Conservation (phyloP, 2,888 invertebrate genomes). For the Asteroscopus sphinx region DNA sequence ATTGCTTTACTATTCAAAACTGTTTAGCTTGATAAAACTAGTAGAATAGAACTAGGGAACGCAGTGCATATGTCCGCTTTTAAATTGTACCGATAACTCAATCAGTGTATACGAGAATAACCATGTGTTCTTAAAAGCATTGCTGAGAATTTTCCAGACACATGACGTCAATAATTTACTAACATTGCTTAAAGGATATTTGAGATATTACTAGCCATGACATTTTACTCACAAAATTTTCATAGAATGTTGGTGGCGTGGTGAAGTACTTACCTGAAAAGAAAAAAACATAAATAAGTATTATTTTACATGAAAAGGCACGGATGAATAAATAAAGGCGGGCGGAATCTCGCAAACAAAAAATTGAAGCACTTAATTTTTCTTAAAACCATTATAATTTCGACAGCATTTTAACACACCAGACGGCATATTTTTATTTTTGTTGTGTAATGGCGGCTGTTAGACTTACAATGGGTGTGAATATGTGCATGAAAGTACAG, state of each 20-base stretch:
- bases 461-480: no score
- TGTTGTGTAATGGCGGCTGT: no score
- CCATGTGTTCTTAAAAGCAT: conserved; percentile 18
- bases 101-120: conserved; percentile 9
- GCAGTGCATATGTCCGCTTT: background rate
- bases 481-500: no score
- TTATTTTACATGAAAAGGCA: no score
- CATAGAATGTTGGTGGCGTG: background rate
- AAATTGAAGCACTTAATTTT: no score
- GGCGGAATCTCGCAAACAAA: no score
- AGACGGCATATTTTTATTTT: no score
- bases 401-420: no score
- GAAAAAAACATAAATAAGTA: background rate
- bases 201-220: background rate
- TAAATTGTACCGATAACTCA: background rate
- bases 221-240: conserved; percentile 19
- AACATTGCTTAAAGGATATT: background rate
- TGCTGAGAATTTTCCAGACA: conserved; percentile 8
- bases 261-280: conserved; percentile 48
- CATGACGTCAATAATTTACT: background rate
- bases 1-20: no score
- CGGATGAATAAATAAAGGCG: no score
- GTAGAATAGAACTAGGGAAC: background rate
- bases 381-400: no score
- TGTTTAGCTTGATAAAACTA: no score